Evolutionary conservation across 1,140 invertebrate species (phyloP), one percentile per base, ranked within the genome.

Genomic region (Sweltsa coloradensis): DNA sequence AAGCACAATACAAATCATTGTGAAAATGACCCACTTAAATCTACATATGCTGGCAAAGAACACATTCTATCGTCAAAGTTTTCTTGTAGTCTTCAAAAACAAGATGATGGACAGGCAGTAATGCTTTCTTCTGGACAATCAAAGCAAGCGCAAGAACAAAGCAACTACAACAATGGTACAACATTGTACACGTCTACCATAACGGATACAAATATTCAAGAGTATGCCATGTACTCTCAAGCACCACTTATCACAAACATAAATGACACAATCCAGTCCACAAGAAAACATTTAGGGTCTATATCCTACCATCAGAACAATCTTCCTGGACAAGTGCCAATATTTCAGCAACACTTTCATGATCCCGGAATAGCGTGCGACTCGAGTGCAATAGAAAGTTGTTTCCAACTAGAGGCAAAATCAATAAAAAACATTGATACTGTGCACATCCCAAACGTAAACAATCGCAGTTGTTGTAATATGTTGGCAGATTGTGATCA

Each of bases 11-110:
- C 22, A 11, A 21, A 27, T 16, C 36, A 26, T 40, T 21, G 26
- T 25, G 13, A 23, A 41, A 14, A 39, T 6, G 21, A 26, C 22
- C 16, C 26, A 1, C 18, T 13, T 27, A 18, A 24, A 23, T 13
- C 14, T 21, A 19, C 44, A 14, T 27, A 47, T 27, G 27, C 18
- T 31, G 34, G 9, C 42, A 13, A 44, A 44, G 6, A 18, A 41
- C 18, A 25, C 21, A 26, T n/a, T 25, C 11, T 21, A 21, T 24
- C 27, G n/a, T n/a, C n/a, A 36, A 23, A 23, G 18, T 25, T 21
- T 22, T 25, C 18, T 11, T 44, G 24, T 44, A 44, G 21, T 31
- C 42, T 44, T 26, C 37, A 40, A 23, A 40, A n/a, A 44, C 24
- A 16, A 29, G 27, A 14, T 29, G 16, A 16, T 21, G 27, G 34